Base-by-base conservation (phyloP, 2,113 vertebrate species). In the Euleptes europaea region DNA sequence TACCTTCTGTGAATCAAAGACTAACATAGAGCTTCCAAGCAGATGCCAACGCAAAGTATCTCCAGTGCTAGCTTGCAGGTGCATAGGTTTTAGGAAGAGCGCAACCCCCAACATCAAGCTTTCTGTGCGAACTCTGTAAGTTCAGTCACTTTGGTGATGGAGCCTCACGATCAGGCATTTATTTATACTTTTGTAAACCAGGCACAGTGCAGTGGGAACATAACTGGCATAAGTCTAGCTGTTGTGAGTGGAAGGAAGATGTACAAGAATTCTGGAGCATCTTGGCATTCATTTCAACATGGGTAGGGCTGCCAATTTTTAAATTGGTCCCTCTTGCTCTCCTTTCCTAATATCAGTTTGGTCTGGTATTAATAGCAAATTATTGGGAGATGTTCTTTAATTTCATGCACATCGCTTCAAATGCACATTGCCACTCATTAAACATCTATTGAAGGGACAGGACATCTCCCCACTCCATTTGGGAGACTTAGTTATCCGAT, bases 1-100 rank as follows among this genome's bases (percentile, higher is more conserved):
- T 88, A 89, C 88, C 89, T 88, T 89, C 90, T 88, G 83, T 89
- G 26, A 84, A 92, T 88, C 76, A 69, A 71, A 54, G 89, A 88
- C 73, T 86, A 83, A 78, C 70, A 78, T 69, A 78, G 82, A 92
- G 57, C 93, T 91, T 90, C 85, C 76, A 78, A 84, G 87, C 67
- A n/a, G 69, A 74, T 66, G 85, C 51, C 67, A 91, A 71, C 77
- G 85, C 83, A 90, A 82, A 88, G 91, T 83, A 88, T 80, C 91
- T 88, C 75, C 88, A 3, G 0, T 77, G 69, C 76, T 38, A 2
- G 0, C 86, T 75, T 88, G 81, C 38, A 72, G 77, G 81, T 83
- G 84, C 88, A 73, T 80, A 8, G 21, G 89, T 80, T 49, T 88
- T 84, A 81, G 73, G 84, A 83, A 84, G 65, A 71, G 71, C 0